Base-by-base conservation (phyloP, 2,113 vertebrate genomes). In the Dryoscopus gambensis region DNA sequence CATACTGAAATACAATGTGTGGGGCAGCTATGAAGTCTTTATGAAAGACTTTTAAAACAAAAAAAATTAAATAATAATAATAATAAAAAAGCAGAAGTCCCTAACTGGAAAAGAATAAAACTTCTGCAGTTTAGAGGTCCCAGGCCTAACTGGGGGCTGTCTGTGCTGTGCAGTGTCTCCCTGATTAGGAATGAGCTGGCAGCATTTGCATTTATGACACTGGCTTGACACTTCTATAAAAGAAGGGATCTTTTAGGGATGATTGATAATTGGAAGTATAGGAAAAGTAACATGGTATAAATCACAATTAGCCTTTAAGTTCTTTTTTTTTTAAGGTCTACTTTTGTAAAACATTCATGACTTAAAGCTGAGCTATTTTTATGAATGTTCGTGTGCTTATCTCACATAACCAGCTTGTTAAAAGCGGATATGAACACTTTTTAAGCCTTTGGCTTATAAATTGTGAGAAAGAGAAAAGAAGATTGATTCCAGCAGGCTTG, bases 401-500 rank as follows among this genome's bases (percentile, higher is more conserved):
- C 97, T 95, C 73, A 0, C 79, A 64, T 93, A 94, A 94, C 94
- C 96, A 97, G 96, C 95, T 97, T 97, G 94, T 90, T 88, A 92
- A 94, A 90, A 94, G 84, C 56, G 82, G 91, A 94, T 94, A 82
- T 73, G 74, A 93, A 49, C 82, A 70, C 62, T 94, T 90, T 82
- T 93, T 93, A 96, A 96, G 93, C 92, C 73, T 81, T 80, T 86
- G 79, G 44, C 94, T 92, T 97, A 64, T 50, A 95, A 84, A 94
- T 86, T 70, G 35, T 56, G 71, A 94, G 89, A 87, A 93, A 62
- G 73, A 86, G 95, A 92, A 95, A 97, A 85, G 90, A 93, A 92
- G 95, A 96, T 95, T 94, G 94, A 95, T 95, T 95, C 89, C 78
- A 95, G 47, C 47, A 60, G 55, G 87, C 92, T 83, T 78, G 83